phyloP scores from a whole-genome alignment of 2,888 invertebrate genomes.

The Cephus nigrinus region DNA sequence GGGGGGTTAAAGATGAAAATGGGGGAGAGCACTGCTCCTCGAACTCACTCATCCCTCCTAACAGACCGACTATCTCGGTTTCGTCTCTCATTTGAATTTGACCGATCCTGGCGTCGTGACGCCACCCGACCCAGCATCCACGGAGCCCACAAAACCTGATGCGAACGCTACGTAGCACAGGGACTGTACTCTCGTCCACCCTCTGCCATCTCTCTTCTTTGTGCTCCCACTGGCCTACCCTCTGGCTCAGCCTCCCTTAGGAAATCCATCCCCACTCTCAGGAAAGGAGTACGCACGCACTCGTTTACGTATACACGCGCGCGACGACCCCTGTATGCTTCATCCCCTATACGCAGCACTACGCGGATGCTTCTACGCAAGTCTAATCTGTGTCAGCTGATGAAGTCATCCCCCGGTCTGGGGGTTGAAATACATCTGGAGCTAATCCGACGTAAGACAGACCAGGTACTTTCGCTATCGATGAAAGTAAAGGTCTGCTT shows the following conservation, averaged over 20 bases:
- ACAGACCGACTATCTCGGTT: conserved; percentile 18
- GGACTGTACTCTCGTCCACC: conserved; percentile 24
- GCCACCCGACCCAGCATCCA: conserved; percentile 21
- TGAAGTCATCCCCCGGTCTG: conserved; percentile 42
- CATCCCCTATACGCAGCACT: conserved; percentile 19
- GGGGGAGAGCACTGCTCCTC: conserved; percentile 24
- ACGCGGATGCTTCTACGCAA: conserved; percentile 9
- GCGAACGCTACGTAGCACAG: background rate
- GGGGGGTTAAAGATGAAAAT: background rate
- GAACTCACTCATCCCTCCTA: conserved; percentile 26
- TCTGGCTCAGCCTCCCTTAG: background rate
- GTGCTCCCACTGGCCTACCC: conserved; percentile 1
- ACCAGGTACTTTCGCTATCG: conserved; percentile 40
- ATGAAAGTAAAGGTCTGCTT: conserved; percentile 40
- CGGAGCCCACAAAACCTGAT: conserved; percentile 30
- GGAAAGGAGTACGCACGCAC: conserved; percentile 3
- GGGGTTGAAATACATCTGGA: conserved; percentile 11
- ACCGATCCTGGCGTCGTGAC: conserved; percentile 32
- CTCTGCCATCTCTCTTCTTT: conserved; percentile 4
- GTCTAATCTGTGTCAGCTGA: conserved; percentile 37
- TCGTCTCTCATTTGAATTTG: conserved; percentile 40
- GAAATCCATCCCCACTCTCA: background rate
- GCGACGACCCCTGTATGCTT: conserved; percentile 11
- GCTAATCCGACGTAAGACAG: background rate
- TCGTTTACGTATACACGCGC: background rate